Evolutionary conservation across 2,888 invertebrate genomes (phyloP), one percentile per base, ranked within the genome.

Genomic region (Tyria jacobaeae): DNA sequence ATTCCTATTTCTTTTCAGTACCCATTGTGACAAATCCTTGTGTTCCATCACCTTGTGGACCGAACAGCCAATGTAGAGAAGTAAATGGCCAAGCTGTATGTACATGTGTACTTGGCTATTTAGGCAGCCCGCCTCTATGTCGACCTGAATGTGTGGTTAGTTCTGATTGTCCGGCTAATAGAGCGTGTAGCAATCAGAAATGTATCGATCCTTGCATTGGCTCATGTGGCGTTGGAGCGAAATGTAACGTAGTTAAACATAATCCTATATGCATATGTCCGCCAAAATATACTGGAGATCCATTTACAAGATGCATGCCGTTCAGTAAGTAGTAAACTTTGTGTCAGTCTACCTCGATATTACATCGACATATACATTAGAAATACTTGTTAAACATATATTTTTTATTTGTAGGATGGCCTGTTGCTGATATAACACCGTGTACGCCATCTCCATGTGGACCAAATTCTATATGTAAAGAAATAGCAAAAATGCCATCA

Each of bases 111-210:
- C 93, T 95, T 35, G 95, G 96, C 69, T 96, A 96, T 80, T 92
- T 94, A 63, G 97, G 97, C 60, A 95, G 95, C 62, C 97, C 97
- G 41, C 97, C 97, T 21, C 92, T 95, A 65, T 97, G 97, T 82
- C 94, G 95, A 75, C 97, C 97, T 15, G 97, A 97, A 87, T 97
- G 97, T 85, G 94, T 96, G 34, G 95, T 96, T 58, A 96, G 96
- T 84, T 95, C 96, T 3, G 97, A 97, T 81, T 97, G 97, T 88
- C 93, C 96, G 47, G 94, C 94, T 53, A 95, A 96, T 82, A 95
- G 94, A 86, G 96, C 97, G 53, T 97, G 97, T 83, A 94, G 96
- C 71, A 96, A 96, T 89, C 96, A 96, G 85, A 96, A 96, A 84
- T 97, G 97, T 87, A 94, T 94, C 59, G 95, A 97, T 86, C 97